phyloP scores from a whole-genome alignment of 2,113 vertebrate species.

The Elgaria multicarinata region DNA sequence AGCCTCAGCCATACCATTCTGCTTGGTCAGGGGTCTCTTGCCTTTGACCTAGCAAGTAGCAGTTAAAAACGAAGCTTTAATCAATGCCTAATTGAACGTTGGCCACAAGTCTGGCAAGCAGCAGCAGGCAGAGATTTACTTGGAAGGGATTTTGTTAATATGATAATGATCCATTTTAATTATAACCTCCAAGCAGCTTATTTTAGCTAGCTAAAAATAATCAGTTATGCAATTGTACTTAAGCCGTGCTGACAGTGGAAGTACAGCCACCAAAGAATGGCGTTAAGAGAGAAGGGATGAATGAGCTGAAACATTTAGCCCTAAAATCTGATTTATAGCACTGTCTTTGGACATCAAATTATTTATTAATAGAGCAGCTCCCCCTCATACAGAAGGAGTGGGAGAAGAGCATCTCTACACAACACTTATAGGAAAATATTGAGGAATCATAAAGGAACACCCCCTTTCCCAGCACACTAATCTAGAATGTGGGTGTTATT shows the following conservation, averaged over 20 bases:
- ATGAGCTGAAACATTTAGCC: neutral
- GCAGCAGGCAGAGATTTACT: slow-evolving; percentile 22
- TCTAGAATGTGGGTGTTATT: no score
- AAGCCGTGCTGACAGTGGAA: neutral
- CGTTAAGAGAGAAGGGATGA: neutral
- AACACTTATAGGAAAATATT: neutral
- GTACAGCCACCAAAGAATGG: neutral
- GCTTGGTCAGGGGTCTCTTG: neutral
- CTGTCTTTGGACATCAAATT: neutral
- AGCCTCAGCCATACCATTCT: rapidly evolving
- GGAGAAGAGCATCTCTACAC: neutral
- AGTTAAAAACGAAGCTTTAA: slow-evolving; percentile 17
- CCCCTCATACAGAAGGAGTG: neutral
- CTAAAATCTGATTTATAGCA: neutral
- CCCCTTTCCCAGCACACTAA: neutral
- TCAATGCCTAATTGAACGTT: slow-evolving; percentile 32
- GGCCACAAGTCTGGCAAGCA: neutral
- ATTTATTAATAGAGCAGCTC: neutral
- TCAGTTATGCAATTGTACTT: slow-evolving; percentile 10
- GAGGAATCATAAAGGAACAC: neutral
- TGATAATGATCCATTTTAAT: slow-evolving; percentile 71
- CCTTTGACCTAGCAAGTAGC: neutral
- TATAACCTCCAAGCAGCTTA: slow-evolving; percentile 60
- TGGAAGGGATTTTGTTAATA: slow-evolving; percentile 61
- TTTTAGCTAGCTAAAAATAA: slow-evolving; percentile 67